Evolutionary conservation across 2,113 vertebrate genomes (phyloP).

Genomic region (Corythaixoides concolor): DNA sequence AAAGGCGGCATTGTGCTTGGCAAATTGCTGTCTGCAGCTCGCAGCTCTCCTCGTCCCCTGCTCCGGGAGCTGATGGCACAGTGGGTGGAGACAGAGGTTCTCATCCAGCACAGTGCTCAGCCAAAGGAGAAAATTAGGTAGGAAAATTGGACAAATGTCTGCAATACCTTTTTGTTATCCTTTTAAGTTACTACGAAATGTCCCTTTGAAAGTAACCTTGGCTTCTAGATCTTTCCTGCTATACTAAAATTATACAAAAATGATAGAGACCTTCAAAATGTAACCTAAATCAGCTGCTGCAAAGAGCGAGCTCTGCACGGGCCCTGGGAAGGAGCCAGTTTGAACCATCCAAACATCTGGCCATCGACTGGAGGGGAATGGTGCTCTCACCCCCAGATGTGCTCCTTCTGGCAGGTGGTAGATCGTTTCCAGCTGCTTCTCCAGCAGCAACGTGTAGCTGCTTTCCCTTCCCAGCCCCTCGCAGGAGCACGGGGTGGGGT

Average conservation of each 20-base stretch:
- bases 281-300: neutral
- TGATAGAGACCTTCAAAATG: neutral
- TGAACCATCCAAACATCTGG: neutral
- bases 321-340: neutral
- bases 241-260: neutral
- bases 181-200: neutral
- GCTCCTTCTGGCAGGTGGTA: neutral
- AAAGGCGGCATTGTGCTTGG: neutral
- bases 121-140: neutral
- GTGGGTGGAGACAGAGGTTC: neutral
- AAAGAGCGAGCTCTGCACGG: neutral
- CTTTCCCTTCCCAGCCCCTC: neutral
- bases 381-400: neutral
- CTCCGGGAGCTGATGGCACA: rapidly evolving
- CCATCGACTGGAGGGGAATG: rapidly evolving
- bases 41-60: neutral
- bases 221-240: neutral
- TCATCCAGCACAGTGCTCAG: neutral
- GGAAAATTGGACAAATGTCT: neutral
- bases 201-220: neutral
- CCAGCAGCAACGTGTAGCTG: neutral
- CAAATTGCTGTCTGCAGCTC: conserved; percentile 33
- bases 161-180: neutral
- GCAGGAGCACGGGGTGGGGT: neutral
- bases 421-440: neutral